phyloP scores from a whole-genome alignment of 1,140 invertebrate genomes.

The Stenopsyche tienmushanensis region DNA sequence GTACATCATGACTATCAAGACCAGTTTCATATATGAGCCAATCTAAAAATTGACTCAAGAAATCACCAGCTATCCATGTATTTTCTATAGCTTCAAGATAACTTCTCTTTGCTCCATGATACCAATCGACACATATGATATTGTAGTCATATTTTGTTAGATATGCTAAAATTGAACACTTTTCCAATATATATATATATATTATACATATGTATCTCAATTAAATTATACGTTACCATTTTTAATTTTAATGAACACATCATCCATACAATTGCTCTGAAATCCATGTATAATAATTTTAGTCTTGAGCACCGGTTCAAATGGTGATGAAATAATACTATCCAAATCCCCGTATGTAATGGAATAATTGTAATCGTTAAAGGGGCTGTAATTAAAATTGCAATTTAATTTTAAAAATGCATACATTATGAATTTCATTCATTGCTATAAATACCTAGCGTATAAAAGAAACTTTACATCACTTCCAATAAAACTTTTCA shows the following conservation, averaged over 20 bases:
- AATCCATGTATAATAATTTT: constrained; percentile 38
- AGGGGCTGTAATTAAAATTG: too few species aligned
- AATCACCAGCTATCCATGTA: constrained; percentile 7
- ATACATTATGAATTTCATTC: too few species aligned
- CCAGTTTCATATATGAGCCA: constrained; percentile 28
- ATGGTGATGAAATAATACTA: constrained; percentile 10
- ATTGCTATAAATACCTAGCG: background rate
- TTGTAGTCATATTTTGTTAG: constrained; percentile 18
- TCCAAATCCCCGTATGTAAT: background rate
- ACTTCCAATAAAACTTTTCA: background rate
- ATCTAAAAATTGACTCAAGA: constrained; percentile 22
- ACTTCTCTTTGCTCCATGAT: constrained; percentile 9
- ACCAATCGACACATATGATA: constrained; percentile 37
- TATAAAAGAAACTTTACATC: background rate
- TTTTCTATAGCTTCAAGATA: constrained; percentile 31
- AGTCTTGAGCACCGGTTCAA: constrained; percentile 18
- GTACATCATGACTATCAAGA: constrained; percentile 20
- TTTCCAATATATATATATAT: background rate
- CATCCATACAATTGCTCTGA: constrained; percentile 29
- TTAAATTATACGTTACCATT: constrained; percentile 16
- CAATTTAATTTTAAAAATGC: too few species aligned
- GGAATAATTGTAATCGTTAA: too few species aligned
- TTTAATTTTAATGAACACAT: constrained; percentile 31
- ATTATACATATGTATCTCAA: background rate
- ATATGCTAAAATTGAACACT: constrained; percentile 28